Conservation (phyloP, 1,140 invertebrate species). For the Grapholita molesta region DNA sequence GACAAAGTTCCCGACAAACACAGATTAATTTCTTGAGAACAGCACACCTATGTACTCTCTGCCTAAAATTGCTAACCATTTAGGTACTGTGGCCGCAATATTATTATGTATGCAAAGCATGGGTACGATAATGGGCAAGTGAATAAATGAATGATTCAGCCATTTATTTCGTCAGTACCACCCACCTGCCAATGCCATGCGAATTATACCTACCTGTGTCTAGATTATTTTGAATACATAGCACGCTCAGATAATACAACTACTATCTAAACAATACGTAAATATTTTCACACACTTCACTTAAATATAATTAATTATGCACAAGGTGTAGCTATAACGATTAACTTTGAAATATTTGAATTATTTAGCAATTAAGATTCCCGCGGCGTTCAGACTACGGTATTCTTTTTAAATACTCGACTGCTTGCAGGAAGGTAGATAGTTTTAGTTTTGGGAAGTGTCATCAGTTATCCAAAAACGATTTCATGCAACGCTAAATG, state of each 20-base stretch:
- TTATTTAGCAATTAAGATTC: conserved; percentile 8
- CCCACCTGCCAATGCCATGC: background rate
- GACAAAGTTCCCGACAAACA: too few relatives aligned
- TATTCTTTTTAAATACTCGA: background rate
- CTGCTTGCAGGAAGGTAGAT: background rate
- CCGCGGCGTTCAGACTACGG: background rate
- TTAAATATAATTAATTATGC: background rate
- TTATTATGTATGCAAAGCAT: background rate
- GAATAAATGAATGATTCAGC: background rate
- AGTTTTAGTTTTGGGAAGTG: background rate
- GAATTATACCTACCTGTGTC: too few relatives aligned
- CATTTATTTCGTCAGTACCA: background rate
- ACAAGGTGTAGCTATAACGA: background rate
- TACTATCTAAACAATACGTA: conserved; percentile 3
- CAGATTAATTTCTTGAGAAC: too few relatives aligned
- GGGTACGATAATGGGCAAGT: background rate
- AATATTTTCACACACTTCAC: background rate
- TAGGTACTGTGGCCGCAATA: background rate
- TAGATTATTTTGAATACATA: too few relatives aligned
- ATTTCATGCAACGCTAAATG: too few relatives aligned
- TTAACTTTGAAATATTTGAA: conserved; percentile 1
- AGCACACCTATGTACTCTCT: too few relatives aligned
- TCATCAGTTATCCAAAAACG: too few relatives aligned
- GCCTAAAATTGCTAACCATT: too few relatives aligned
- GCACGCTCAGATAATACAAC: too few relatives aligned